phyloP scores from a whole-genome alignment of 2,797 vertebrate species.

The Argentina silus region DNA sequence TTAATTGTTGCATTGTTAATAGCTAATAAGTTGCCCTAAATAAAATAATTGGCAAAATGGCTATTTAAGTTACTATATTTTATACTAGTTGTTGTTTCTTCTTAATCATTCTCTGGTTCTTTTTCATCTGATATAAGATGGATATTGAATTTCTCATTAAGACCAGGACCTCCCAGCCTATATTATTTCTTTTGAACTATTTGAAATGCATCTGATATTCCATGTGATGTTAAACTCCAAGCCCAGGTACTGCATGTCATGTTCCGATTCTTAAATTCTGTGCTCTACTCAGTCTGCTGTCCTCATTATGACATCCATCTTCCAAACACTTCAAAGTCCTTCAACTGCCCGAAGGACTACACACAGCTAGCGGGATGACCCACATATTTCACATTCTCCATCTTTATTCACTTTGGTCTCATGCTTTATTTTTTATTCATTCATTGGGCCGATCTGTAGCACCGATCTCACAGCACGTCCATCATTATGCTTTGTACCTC shows the following conservation, averaged over 20 bases:
- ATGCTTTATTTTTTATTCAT: background rate
- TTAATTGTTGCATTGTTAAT: background rate
- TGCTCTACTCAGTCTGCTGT: background rate
- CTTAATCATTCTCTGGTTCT: too few relatives aligned
- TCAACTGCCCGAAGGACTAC: background rate
- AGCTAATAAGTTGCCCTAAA: background rate
- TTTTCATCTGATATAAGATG: background rate
- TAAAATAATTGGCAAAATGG: too few relatives aligned
- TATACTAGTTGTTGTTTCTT: too few relatives aligned
- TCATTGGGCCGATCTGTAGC: background rate
- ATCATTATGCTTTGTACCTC: background rate
- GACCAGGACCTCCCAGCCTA: slow-evolving; percentile 58
- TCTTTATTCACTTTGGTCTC: background rate
- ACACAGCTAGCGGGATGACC: background rate
- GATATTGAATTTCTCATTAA: slow-evolving; percentile 43
- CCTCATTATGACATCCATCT: background rate
- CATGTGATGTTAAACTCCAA: slow-evolving; percentile 42
- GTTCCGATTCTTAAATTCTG: background rate
- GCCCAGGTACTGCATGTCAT: background rate
- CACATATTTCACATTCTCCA: background rate
- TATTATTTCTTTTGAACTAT: slow-evolving; percentile 64
- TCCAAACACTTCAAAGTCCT: background rate
- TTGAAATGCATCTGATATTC: slow-evolving; percentile 64
- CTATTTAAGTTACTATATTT: too few relatives aligned
- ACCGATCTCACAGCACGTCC: background rate